Percentiles rank a stretch among this genome's conserved stretches.
These are phyloP conservation scores for Nesometra sesokonis DNA, from an alignment of 35 echinoderm and acorn worm genomes.

Conservation along the genomic window DNA sequence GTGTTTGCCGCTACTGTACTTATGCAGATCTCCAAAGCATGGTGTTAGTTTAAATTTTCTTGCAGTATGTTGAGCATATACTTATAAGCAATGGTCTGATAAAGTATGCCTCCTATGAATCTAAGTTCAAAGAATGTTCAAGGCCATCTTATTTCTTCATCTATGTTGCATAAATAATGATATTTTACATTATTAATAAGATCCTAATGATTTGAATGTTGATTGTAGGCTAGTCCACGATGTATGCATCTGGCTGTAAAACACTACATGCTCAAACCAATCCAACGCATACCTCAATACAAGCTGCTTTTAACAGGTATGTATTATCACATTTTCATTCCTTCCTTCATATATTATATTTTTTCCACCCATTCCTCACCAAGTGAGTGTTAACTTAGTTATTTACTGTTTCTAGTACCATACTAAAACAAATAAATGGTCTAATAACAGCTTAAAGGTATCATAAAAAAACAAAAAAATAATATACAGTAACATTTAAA, in stretches of 20 bases:
- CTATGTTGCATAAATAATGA: background rate
- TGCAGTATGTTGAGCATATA: background rate
- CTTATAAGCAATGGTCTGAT: background rate
- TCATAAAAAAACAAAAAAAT: too few species aligned
- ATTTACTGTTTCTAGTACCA: too few species aligned
- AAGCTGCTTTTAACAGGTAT: conserved; percentile 80
- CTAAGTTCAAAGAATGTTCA: background rate
- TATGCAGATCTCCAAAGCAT: too few species aligned
- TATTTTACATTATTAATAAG: background rate
- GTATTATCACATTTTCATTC: background rate
- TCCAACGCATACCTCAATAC: conserved; percentile 94
- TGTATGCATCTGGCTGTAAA: conserved; percentile 61
- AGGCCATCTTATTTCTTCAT: background rate
- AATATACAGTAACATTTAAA: too few species aligned
- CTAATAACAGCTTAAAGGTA: too few species aligned
- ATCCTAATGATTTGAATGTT: conserved; percentile 1
- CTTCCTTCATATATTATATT: conserved; percentile 24
- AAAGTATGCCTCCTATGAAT: background rate
- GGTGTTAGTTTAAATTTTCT: too few species aligned
- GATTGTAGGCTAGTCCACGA: conserved; percentile 47
- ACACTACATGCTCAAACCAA: conserved; percentile 97
- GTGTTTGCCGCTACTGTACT: too few species aligned
- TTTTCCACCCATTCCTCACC: too few species aligned
- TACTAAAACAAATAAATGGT: too few species aligned
- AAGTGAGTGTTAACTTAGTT: too few species aligned